A percentile compares a stretch with the other conserved stretches of the same genome.
These are phyloP conservation scores for Limnephilus lunatus DNA, from an alignment of 2,888 invertebrate genomes.

Conservation along the genomic window DNA sequence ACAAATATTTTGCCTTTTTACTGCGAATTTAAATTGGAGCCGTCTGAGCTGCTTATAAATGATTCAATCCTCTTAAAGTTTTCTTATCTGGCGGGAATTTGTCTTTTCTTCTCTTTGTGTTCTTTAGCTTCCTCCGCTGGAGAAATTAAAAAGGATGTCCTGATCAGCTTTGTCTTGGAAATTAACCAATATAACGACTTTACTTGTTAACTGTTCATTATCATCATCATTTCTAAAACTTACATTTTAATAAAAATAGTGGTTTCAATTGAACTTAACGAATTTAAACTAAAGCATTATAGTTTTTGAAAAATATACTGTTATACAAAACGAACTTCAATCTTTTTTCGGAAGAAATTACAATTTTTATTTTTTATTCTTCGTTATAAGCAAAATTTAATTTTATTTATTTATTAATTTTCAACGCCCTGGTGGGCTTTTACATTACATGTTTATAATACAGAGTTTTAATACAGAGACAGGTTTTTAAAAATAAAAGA, in stretches of 20 bases:
- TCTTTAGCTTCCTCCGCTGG: not conserved
- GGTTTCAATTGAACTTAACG: not conserved
- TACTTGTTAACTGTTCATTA: not conserved
- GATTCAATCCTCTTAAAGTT: not conserved
- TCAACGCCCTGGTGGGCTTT: no score
- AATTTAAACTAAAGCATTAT: not conserved
- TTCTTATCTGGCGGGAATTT: not conserved
- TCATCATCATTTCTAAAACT: not conserved
- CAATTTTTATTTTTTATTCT: no score
- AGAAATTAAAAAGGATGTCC: constrained; percentile 52
- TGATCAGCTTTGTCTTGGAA: constrained; percentile 20
- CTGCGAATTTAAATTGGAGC: not conserved
- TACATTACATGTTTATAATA: no score
- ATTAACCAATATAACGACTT: not conserved
- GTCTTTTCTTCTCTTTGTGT: not conserved
- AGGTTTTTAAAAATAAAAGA: no score
- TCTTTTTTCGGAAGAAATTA: no score
- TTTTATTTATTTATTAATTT: no score
- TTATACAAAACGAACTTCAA: no score
- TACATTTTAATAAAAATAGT: not conserved
- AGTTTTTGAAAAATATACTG: no score
- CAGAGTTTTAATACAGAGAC: no score
- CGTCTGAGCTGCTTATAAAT: not conserved
- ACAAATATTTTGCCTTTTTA: not conserved
- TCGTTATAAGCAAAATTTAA: no score